Evolutionary conservation across 35 echinoderm and acorn worm genomes (phyloP).

Genomic region (Ophiothrix spiculata): DNA sequence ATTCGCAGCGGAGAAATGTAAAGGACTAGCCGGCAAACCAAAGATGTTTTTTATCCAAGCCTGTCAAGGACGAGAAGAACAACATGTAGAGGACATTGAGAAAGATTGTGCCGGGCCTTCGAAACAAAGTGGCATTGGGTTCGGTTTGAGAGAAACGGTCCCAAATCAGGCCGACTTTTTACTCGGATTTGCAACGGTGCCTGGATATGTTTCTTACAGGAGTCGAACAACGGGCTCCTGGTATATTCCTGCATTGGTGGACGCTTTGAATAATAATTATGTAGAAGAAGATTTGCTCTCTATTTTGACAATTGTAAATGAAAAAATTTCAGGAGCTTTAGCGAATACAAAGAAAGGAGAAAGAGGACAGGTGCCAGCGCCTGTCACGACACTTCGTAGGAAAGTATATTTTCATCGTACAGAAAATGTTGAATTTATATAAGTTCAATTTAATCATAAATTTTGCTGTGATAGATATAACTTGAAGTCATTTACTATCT

Average conservation of each 20-base stretch:
- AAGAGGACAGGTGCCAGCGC: conserved; percentile 38
- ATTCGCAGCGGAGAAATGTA: not conserved
- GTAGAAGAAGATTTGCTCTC: not conserved
- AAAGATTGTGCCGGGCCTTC: not conserved
- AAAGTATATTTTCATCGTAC: not conserved
- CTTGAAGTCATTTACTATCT: too few relatives aligned
- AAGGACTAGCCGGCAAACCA: conserved; percentile 21
- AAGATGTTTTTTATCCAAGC: conserved; percentile 59
- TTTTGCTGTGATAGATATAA: too few relatives aligned
- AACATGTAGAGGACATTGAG: not conserved
- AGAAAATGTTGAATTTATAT: not conserved
- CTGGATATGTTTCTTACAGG: conserved; percentile 43
- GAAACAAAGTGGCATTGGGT: not conserved
- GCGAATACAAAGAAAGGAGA: conserved; percentile 9
- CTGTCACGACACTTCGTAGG: conserved; percentile 28
- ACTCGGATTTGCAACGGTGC: conserved; percentile 46
- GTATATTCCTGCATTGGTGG: conserved; percentile 35
- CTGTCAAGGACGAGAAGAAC: not conserved
- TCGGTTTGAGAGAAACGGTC: not conserved
- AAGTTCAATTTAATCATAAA: not conserved
- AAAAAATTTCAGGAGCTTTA: not conserved
- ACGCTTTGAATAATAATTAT: not conserved
- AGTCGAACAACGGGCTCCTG: conserved; percentile 23
- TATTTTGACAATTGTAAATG: conserved; percentile 4
- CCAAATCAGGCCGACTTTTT: conserved; percentile 59